These are phyloP conservation scores for Peromyscus melanophrys DNA, from an alignment of 2,797 vertebrate species.

Conservation along the genomic window DNA sequence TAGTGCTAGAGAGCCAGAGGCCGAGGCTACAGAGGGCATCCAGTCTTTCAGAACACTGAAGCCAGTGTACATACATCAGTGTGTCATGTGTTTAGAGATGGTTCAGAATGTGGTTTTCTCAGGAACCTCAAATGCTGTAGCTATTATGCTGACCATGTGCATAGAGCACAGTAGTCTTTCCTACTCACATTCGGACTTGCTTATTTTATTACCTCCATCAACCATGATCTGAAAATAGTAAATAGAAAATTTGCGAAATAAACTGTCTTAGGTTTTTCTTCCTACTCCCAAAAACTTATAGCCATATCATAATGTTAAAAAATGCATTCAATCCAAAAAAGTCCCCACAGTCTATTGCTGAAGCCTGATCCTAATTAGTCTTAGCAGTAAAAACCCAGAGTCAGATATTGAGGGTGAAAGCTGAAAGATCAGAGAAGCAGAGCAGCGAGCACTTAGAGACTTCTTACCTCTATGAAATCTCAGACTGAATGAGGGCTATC, in stretches of 20 bases:
- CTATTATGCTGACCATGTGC: background rate
- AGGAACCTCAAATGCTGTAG: background rate
- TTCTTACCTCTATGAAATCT: too few relatives aligned
- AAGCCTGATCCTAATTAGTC: too few relatives aligned
- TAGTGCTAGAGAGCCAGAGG: background rate
- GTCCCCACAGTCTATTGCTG: background rate
- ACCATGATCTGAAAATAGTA: background rate
- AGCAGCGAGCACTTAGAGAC: too few relatives aligned
- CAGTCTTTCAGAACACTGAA: background rate
- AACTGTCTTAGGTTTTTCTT: background rate
- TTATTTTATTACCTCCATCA: background rate
- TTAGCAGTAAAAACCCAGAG: too few relatives aligned
- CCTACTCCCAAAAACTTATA: background rate
- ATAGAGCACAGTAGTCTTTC: fast-evolving
- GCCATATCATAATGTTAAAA: background rate
- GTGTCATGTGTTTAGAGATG: background rate
- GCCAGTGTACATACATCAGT: background rate
- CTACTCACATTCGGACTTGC: background rate
- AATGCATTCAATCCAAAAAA: background rate
- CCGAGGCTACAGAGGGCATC: too few relatives aligned
- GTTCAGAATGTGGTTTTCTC: background rate
- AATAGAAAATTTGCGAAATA: background rate
- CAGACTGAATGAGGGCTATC: too few relatives aligned
- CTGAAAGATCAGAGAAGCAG: too few relatives aligned
- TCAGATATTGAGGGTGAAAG: too few relatives aligned